Evolutionary conservation across 1,140 invertebrate genomes (phyloP).

Genomic region (Diorhabda elongata): DNA sequence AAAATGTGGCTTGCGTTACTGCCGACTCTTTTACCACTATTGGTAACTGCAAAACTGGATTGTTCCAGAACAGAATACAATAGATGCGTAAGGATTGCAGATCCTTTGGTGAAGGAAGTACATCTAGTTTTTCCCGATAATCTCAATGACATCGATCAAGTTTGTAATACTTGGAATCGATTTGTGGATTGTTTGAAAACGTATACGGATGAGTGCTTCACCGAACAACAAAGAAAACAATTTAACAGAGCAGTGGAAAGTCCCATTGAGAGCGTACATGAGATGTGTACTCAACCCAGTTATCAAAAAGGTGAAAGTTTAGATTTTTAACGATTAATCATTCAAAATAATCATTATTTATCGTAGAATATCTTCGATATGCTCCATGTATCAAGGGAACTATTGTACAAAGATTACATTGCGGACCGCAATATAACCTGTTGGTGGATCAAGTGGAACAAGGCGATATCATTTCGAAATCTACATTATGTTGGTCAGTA

Average conservation of each 20-base stretch:
- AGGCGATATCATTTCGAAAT: slow-evolving; percentile 52
- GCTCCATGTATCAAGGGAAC: slow-evolving; percentile 58
- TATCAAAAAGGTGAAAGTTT: slow-evolving; percentile 54
- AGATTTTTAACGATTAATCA: background rate
- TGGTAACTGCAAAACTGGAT: slow-evolving; percentile 28
- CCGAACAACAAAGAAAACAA: slow-evolving; percentile 50
- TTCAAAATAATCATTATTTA: background rate
- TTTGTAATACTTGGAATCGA: slow-evolving; percentile 56
- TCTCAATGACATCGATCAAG: slow-evolving; percentile 55
- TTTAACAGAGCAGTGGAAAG: slow-evolving; percentile 58
- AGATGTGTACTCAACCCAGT: slow-evolving; percentile 54
- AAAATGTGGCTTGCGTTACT: slow-evolving; percentile 31
- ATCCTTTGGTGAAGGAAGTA: slow-evolving; percentile 56
- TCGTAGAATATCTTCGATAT: slow-evolving; percentile 56
- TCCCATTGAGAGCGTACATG: slow-evolving; percentile 56
- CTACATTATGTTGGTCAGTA: slow-evolving; percentile 57
- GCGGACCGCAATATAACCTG: slow-evolving; percentile 54
- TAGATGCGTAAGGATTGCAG: slow-evolving; percentile 53
- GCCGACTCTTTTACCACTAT: slow-evolving; percentile 13
- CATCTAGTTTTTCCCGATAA: slow-evolving; percentile 59
- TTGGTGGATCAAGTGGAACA: slow-evolving; percentile 56
- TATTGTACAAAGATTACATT: slow-evolving; percentile 53
- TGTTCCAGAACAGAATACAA: slow-evolving; percentile 54
- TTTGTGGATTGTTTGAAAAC: slow-evolving; percentile 56
- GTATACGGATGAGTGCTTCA: slow-evolving; percentile 58